Evolutionary conservation across 2,797 vertebrate genomes (phyloP).

Genomic region (Rhinichthys osculus): DNA sequence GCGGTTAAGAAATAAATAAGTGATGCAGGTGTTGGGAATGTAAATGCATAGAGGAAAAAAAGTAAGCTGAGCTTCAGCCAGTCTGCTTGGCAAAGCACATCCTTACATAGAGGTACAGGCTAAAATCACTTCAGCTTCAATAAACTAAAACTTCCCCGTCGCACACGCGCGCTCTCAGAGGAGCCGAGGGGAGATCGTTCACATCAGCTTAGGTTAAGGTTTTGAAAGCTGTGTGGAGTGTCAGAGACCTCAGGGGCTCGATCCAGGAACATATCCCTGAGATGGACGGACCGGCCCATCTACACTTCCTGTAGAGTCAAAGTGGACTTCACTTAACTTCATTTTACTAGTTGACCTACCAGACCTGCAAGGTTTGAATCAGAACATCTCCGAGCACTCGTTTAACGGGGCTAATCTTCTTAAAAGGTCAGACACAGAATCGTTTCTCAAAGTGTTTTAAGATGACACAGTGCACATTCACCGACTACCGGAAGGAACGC

Average conservation of each 20-base stretch:
- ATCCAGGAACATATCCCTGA: constrained; percentile 19
- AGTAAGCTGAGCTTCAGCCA: constrained; percentile 53
- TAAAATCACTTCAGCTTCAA: constrained; percentile 62
- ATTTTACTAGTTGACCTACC: constrained; percentile 35
- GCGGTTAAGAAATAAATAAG: constrained; percentile 55
- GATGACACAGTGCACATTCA: constrained; percentile 44
- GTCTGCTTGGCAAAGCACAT: constrained; percentile 64
- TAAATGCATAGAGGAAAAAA: constrained; percentile 32
- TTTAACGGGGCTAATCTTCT: constrained; percentile 56
- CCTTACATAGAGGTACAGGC: constrained; percentile 53
- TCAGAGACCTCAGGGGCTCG: constrained; percentile 52
- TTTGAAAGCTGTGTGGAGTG: constrained; percentile 55
- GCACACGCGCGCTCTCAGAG: constrained; percentile 27
- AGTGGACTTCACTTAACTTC: constrained; percentile 46
- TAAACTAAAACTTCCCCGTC: constrained; percentile 41
- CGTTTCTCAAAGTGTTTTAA: constrained; percentile 46
- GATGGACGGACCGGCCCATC: constrained; percentile 7
- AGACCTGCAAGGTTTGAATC: constrained; percentile 41
- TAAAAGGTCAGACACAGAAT: constrained; percentile 57
- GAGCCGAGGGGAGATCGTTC: constrained; percentile 57
- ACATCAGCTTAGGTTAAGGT: constrained; percentile 60
- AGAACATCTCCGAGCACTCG: constrained; percentile 38
- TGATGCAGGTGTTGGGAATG: constrained; percentile 47
- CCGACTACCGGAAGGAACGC: not conserved
- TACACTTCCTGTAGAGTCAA: constrained; percentile 40